Evolutionary conservation across 2,113 vertebrate genomes (phyloP).

Genomic region (Nothoprocta perdicaria): DNA sequence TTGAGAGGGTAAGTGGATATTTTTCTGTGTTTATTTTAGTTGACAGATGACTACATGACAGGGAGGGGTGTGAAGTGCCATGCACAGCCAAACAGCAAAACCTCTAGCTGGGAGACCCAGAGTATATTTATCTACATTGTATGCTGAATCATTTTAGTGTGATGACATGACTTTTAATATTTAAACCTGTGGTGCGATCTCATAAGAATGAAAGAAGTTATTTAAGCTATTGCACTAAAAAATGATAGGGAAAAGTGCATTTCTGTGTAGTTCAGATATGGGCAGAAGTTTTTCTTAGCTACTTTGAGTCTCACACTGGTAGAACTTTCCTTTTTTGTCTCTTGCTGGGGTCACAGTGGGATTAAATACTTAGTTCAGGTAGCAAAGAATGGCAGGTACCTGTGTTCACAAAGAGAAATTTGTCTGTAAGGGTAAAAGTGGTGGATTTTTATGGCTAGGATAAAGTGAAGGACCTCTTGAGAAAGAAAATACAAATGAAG

Average conservation of each 20-base stretch:
- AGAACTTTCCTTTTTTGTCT: neutral
- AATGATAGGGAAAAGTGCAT: neutral
- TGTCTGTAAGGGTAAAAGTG: neutral
- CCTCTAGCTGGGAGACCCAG: neutral
- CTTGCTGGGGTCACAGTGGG: neutral
- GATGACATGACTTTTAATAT: neutral
- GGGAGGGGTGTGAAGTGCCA: neutral
- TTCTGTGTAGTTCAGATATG: neutral
- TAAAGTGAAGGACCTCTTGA: neutral
- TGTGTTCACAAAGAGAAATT: neutral
- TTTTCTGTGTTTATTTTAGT: constrained; percentile 7
- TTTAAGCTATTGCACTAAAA: neutral
- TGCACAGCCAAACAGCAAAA: neutral
- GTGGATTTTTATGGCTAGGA: neutral
- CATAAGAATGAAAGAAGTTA: neutral
- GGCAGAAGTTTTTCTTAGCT: neutral
- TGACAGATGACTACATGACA: neutral
- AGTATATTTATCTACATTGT: neutral
- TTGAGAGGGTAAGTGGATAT: constrained; percentile 87
- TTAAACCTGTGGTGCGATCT: neutral
- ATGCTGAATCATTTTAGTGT: neutral
- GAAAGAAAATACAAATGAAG: neutral
- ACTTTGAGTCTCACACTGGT: neutral
- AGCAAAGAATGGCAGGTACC: neutral
- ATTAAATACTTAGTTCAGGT: neutral